phyloP scores from a whole-genome alignment of 2,797 vertebrate species.

The Sandelia bainsii region DNA sequence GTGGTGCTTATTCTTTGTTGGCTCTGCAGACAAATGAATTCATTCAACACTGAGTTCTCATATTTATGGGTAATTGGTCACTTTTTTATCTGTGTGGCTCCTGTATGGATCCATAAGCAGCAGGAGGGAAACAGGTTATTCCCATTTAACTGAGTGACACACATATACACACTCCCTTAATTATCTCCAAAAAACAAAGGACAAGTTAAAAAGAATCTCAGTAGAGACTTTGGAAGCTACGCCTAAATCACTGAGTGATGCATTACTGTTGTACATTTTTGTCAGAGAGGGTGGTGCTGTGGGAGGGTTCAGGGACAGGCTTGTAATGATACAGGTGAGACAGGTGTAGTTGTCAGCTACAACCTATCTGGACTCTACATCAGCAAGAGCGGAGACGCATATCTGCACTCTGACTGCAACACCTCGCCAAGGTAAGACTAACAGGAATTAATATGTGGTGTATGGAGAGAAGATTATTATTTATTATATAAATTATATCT shows the following conservation, averaged over 20 bases:
- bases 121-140: constrained; percentile 57
- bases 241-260: constrained; percentile 52
- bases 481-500: too few relatives aligned
- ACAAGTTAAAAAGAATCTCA: constrained; percentile 21
- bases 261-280: constrained; percentile 34
- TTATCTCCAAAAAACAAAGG: constrained; percentile 44
- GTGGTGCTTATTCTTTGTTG: too few relatives aligned
- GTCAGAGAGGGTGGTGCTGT: constrained; percentile 27
- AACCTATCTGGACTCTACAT: constrained; percentile 49
- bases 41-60: too few relatives aligned
- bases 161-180: constrained; percentile 41
- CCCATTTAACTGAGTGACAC: constrained; percentile 20
- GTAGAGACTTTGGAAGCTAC: constrained; percentile 18
- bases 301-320: constrained; percentile 34
- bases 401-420: constrained; percentile 25
- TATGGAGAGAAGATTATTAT: background rate
- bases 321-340: constrained; percentile 54
- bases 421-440: constrained; percentile 61
- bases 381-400: constrained; percentile 31
- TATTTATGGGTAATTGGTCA: too few relatives aligned
- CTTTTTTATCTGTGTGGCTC: too few relatives aligned
- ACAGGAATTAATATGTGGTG: background rate
- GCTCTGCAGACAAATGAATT: too few relatives aligned
- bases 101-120: background rate
- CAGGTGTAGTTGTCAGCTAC: constrained; percentile 27